Evolutionary conservation across 2,113 vertebrate genomes (phyloP), one percentile per base, ranked within the genome.

Genomic region (Nyctereutes procyonoides): DNA sequence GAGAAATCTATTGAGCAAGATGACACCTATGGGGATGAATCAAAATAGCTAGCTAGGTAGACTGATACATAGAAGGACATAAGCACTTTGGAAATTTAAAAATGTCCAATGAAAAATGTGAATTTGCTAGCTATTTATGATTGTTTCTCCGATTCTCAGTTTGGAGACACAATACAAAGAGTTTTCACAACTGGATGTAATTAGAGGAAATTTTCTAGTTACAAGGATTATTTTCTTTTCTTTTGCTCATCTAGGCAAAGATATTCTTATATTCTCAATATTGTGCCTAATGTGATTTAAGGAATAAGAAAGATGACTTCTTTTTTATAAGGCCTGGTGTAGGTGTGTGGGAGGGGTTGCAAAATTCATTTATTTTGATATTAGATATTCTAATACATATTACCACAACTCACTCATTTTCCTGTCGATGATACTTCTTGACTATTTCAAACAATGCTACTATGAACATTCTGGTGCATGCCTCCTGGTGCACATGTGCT

Each of bases 321-420:
- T 79, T 93, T 77, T 84, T 94, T 53, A 71, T 43, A 16, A 96
- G 88, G n/a, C 2, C 12, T 90, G 32, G 7, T 3, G 3, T 65
- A 16, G 87, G 28, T 56, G 19, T 24, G 17, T 32, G 14, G 35
- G 35, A 38, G 69, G 10, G 10, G 3, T 55, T 82, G 58, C 53
- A 77, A 86, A 87, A 30, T 88, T 62, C 26, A 80, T 51, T 90
- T 87, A 89, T 63, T 95, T 92, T 86, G 60, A n/a, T 53, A 83
- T 92, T 60, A 32, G 28, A 76, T 88, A 92, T 28, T 60, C 38
- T 88, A 94, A 88, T 24, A 20, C 19, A 38, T 67, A 56, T 58
- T 62, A 85, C n/a, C 32, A 93, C 60, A 85, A 67, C 17, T 87
- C 63, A 96, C 17, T 3, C 28, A 65, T 56, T 81, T 88, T 94